These are phyloP conservation scores for Cylloceria caligata DNA, from an alignment of 2,888 invertebrate species.

Conservation along the genomic window DNA sequence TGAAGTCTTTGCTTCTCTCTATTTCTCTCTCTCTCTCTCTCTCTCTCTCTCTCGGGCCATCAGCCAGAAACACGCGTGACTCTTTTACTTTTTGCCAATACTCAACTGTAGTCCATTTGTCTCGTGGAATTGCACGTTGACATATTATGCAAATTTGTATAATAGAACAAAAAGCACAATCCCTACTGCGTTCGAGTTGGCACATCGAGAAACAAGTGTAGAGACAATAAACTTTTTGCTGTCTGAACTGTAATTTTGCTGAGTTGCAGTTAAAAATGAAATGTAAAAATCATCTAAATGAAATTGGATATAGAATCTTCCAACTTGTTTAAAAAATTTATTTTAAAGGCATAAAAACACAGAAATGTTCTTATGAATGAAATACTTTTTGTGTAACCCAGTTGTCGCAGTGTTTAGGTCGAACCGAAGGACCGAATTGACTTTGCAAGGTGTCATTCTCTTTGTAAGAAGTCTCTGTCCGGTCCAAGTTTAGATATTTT, in stretches of 20 bases:
- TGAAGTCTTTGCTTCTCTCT: slow-evolving; percentile 17
- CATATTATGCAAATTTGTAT: slow-evolving; percentile 25
- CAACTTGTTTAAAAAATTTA: too few relatives aligned
- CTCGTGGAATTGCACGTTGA: not conserved
- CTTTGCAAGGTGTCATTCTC: too few relatives aligned
- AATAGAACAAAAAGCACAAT: not conserved
- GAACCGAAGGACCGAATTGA: too few relatives aligned
- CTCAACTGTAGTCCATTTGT: slow-evolving; percentile 30
- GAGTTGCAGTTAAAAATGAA: not conserved
- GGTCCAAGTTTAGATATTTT: too few relatives aligned
- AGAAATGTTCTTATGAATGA: too few relatives aligned
- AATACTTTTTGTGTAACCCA: not conserved
- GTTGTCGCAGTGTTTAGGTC: not conserved
- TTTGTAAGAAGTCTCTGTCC: too few relatives aligned
- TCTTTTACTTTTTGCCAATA: slow-evolving; percentile 2
- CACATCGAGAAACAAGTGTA: not conserved
- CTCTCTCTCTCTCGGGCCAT: not conserved
- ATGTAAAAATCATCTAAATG: too few relatives aligned
- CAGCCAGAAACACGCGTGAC: not conserved
- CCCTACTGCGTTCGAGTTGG: not conserved
- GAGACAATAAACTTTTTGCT: not conserved
- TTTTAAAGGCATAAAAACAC: too few relatives aligned
- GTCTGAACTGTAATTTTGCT: not conserved
- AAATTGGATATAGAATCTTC: too few relatives aligned
- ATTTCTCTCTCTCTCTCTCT: slow-evolving; percentile 13